Conservation (phyloP, 2,888 invertebrate genomes). For the Caenorhabditis wallacei region DNA sequence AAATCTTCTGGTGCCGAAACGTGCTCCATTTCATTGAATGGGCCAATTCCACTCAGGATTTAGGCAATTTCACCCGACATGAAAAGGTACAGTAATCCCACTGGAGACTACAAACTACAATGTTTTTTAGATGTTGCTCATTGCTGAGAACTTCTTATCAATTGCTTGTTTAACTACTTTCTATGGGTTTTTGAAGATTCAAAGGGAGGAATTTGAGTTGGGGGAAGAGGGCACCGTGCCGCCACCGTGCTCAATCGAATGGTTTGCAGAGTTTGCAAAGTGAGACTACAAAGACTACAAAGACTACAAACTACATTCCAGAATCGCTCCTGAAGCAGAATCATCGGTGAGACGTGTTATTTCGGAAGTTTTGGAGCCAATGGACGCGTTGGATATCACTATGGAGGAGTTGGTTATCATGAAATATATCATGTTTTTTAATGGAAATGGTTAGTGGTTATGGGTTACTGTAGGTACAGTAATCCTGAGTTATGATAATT, state of each 20-base stretch:
- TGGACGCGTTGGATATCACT: constrained; percentile 44
- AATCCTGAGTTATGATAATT: background rate
- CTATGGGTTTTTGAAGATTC: constrained; percentile 44
- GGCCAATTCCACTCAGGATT: constrained; percentile 33
- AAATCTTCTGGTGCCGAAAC: constrained; percentile 53
- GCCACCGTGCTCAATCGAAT: constrained; percentile 23
- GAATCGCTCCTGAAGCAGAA: constrained; percentile 20
- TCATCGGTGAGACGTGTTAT: constrained; percentile 18
- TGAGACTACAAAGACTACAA: constrained; percentile 3
- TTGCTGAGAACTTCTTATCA: constrained; percentile 49
- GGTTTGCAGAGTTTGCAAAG: constrained; percentile 36
- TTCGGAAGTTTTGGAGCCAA: constrained; percentile 44
- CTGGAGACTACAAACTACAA: background rate
- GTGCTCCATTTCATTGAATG: constrained; percentile 47
- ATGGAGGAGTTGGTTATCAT: constrained; percentile 42
- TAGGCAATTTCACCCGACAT: constrained; percentile 23
- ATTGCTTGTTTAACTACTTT: constrained; percentile 27
- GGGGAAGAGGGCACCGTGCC: constrained; percentile 22
- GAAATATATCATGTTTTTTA: constrained; percentile 53
- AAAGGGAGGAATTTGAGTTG: constrained; percentile 33
- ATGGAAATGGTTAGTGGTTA: constrained; percentile 11
- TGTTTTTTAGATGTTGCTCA: constrained; percentile 12
- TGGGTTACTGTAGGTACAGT: background rate
- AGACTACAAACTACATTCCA: constrained; percentile 27
- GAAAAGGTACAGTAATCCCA: constrained; percentile 22